Base-by-base conservation (phyloP, 2,888 invertebrate genomes). In the Tenthredo amoena region DNA sequence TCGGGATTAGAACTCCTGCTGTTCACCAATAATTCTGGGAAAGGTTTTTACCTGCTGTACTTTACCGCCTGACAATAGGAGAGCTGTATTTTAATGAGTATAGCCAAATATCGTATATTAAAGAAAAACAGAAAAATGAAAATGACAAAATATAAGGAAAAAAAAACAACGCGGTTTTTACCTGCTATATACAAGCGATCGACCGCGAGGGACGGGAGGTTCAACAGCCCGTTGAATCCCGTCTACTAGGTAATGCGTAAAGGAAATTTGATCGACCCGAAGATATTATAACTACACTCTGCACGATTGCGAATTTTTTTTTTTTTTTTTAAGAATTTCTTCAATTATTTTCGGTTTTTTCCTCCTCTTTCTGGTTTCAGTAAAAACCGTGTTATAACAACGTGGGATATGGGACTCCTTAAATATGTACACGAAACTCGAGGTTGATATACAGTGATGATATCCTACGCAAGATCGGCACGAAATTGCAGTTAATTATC, bases 201-300 rank as follows among this genome's bases (percentile, higher is more conserved):
- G 74, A 74, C 74, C 74, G 74, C 18, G n/a, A 34, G 34, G 7
- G 7, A 74, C 43, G 21, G 43, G n/a, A 74, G 10, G 47, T 77
- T 50, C 77, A 77, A 55, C 50, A 77, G 47, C 55, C 77, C 34
- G 77, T 55, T 55, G 55, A 55, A 77, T 77, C 55, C 12, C 72
- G 72, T 74, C 72, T 43, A 74, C 40, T 74, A 55, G 50, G 77
- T 40, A 40, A 55, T 77, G 55, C 55, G 77, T 37, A 55, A 26
- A 55, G 77, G 77, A 77, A 77, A 77, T 55, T 77, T 55, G 77
- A 77, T 77, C 77, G 77, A 55, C 26, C 72, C 43, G 15, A 74
- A 43, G 72, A 74, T 40, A 74, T 74, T 43, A 40, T 12, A 43
- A 74, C 34, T 34, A 43, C 72, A 40, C 21, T 18, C 21, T 21